phyloP scores from a whole-genome alignment of 37 sponge, comb jelly and placozoan species.

The Ephydatia muelleri region DNA sequence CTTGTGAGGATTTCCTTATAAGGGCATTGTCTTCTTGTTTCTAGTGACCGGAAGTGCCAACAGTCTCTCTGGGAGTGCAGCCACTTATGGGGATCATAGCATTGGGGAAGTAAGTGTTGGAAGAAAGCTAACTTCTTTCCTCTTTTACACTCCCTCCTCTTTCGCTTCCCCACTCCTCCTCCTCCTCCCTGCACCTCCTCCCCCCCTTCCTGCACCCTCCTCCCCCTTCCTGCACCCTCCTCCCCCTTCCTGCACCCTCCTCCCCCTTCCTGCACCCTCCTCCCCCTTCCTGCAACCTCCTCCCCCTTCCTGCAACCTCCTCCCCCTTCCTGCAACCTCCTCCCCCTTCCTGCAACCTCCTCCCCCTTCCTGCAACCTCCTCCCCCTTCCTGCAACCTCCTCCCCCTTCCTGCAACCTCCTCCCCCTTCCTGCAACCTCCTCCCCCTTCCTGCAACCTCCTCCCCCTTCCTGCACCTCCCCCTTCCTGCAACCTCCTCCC shows the following conservation, averaged over 20 bases:
- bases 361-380: neutral
- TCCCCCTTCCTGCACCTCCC: no score
- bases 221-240: no score
- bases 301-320: no score
- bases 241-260: neutral
- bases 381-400: no score
- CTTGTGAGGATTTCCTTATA: neutral
- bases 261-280: neutral
- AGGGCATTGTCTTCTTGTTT: neutral
- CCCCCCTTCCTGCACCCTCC: no score
- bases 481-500: neutral
- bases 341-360: neutral
- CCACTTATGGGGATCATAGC: neutral
- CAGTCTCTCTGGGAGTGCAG: neutral
- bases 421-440: no score
- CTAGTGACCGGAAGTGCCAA: neutral
- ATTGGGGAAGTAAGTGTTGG: neutral
- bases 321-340: no score
- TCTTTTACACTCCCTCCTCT: no score
- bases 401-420: no score
- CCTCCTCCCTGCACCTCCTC: no score
- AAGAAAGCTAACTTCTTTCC: neutral
- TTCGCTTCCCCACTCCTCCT: no score
- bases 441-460: neutral
- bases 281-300: no score